phyloP scores from a whole-genome alignment of 2,113 vertebrate species.

The Stictonetta naevosa region DNA sequence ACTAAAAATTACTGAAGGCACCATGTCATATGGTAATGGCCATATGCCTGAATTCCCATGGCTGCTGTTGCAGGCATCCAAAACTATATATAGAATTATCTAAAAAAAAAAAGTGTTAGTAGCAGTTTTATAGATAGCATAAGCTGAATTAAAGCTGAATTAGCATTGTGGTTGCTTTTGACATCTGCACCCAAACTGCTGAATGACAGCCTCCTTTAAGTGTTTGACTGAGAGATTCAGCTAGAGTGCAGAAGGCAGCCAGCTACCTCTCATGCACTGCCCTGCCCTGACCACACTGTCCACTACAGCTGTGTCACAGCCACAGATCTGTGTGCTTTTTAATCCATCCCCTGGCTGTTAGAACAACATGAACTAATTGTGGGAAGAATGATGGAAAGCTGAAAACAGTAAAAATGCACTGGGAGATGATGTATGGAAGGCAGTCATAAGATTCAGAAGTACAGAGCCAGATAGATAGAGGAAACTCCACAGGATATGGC shows the following conservation, averaged over 20 bases:
- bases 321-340: background rate
- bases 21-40: background rate
- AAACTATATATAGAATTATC: background rate
- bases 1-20: background rate
- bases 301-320: background rate
- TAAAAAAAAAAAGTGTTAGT: background rate
- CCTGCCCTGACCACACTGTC: background rate
- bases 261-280: background rate
- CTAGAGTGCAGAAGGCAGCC: background rate
- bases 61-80: background rate
- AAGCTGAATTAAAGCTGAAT: background rate
- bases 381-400: background rate
- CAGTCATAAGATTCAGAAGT: background rate
- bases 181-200: background rate
- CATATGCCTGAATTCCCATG: constrained; percentile 9
- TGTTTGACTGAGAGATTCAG: background rate
- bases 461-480: background rate
- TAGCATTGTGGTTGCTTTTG: background rate
- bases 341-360: background rate
- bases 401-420: background rate
- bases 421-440: background rate
- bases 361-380: background rate
- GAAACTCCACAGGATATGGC: background rate
- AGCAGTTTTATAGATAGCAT: background rate
- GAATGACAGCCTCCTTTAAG: background rate